These are phyloP conservation scores for Venusia cambrica DNA, from an alignment of 2,888 invertebrate genomes.

Conservation along the genomic window DNA sequence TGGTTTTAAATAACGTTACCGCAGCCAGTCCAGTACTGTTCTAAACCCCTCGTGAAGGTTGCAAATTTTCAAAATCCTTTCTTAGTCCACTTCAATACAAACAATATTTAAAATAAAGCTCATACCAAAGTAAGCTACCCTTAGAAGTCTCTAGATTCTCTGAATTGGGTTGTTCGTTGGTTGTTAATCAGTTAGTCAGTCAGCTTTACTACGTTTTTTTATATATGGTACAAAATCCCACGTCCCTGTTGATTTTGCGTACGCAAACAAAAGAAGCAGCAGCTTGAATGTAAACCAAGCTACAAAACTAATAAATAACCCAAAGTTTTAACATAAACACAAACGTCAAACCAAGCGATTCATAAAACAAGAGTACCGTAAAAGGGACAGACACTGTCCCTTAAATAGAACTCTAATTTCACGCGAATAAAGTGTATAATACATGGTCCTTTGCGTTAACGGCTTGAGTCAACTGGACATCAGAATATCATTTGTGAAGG, in stretches of 20 bases:
- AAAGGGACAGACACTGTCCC: slow-evolving; percentile 18
- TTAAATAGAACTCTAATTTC: slow-evolving; percentile 27
- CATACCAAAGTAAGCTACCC: too few relatives aligned
- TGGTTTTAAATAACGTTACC: too few relatives aligned
- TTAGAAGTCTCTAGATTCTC: too few relatives aligned
- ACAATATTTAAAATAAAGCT: too few relatives aligned
- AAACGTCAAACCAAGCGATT: slow-evolving; percentile 24
- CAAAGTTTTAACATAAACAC: slow-evolving; percentile 22
- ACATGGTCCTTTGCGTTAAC: slow-evolving; percentile 27
- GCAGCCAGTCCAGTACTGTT: too few relatives aligned
- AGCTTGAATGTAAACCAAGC: slow-evolving; percentile 7
- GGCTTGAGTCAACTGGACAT: slow-evolving; percentile 17
- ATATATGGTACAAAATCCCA: not conserved
- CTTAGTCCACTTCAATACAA: too few relatives aligned
- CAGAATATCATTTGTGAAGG: slow-evolving; percentile 21
- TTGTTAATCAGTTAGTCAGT: too few relatives aligned
- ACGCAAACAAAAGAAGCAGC: slow-evolving; percentile 2
- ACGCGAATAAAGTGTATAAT: slow-evolving; percentile 26
- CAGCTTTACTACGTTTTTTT: too few relatives aligned
- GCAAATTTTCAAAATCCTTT: too few relatives aligned
- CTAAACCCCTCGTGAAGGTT: too few relatives aligned
- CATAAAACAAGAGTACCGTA: slow-evolving; percentile 25
- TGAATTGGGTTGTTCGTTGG: too few relatives aligned
- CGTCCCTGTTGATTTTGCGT: not conserved
- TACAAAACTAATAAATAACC: slow-evolving; percentile 17